These are phyloP conservation scores for Percopsis omiscomaycus DNA, from an alignment of 2,797 vertebrate genomes.

Conservation along the genomic window DNA sequence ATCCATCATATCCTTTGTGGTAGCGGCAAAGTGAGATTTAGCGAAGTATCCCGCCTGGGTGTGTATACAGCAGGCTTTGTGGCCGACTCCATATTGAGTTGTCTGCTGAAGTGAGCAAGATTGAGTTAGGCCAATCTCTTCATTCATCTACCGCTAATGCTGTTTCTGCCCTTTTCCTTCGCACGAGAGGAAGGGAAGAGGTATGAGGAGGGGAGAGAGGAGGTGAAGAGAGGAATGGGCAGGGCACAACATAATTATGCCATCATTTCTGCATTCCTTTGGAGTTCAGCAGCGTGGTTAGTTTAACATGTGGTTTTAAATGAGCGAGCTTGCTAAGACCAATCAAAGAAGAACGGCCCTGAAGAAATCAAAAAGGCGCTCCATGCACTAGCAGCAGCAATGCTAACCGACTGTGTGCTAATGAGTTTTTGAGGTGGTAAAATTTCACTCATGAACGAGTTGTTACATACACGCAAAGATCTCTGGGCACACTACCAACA, in stretches of 20 bases:
- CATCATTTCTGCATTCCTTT: slow-evolving; percentile 28
- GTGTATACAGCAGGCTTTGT: slow-evolving; percentile 43
- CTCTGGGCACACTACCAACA: slow-evolving; percentile 39
- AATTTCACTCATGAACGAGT: slow-evolving; percentile 33
- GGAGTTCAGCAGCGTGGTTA: slow-evolving; percentile 35
- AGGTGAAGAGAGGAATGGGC: neutral
- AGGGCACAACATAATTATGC: slow-evolving; percentile 23
- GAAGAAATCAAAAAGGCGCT: slow-evolving; percentile 44
- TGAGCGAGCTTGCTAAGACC: slow-evolving; percentile 19
- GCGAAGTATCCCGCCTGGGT: slow-evolving; percentile 44
- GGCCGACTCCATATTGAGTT: slow-evolving; percentile 70
- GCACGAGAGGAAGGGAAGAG: slow-evolving; percentile 34
- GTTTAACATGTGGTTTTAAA: slow-evolving; percentile 47
- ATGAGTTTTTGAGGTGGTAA: slow-evolving; percentile 54
- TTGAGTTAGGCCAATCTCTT: slow-evolving; percentile 67
- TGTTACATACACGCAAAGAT: slow-evolving; percentile 14
- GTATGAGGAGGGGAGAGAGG: slow-evolving; percentile 25
- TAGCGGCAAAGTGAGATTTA: slow-evolving; percentile 73
- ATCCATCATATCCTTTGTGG: slow-evolving; percentile 57
- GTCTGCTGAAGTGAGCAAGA: slow-evolving; percentile 71
- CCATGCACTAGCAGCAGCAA: slow-evolving; percentile 43
- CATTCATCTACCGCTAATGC: slow-evolving; percentile 68
- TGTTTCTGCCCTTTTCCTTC: slow-evolving; percentile 62
- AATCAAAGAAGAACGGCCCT: slow-evolving; percentile 35
- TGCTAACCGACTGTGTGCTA: slow-evolving; percentile 52